Evolutionary conservation across 2,797 vertebrate species (phyloP).

Genomic region (Gephyroberyx darwinii): DNA sequence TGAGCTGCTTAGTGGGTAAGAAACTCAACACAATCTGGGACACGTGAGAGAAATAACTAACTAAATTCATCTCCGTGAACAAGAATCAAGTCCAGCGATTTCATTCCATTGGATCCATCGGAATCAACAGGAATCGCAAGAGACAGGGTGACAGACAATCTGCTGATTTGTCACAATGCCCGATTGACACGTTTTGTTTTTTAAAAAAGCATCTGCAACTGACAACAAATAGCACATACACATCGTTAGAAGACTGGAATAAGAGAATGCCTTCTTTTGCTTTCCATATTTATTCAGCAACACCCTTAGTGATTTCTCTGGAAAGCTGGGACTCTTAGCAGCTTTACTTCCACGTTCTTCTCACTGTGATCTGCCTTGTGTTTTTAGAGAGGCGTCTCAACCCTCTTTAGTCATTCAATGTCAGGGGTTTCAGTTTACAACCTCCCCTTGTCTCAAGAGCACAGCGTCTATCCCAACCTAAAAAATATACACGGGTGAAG

Average conservation of each 20-base stretch:
- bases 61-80: not conserved
- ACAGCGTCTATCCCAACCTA: constrained; percentile 24
- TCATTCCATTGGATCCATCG: constrained; percentile 7
- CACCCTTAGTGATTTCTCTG: constrained; percentile 28
- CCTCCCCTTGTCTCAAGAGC: constrained; percentile 19
- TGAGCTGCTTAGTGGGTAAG: constrained; percentile 1
- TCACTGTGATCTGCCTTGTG: constrained; percentile 22
- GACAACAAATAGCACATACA: constrained; percentile 39
- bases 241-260: constrained; percentile 42
- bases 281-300: constrained; percentile 24
- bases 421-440: constrained; percentile 11
- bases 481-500: constrained; percentile 33
- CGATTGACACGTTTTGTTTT: constrained; percentile 24
- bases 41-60: not conserved
- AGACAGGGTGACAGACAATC: not conserved
- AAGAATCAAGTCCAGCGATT: not conserved
- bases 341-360: constrained; percentile 46
- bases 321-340: constrained; percentile 19
- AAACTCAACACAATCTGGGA: not conserved
- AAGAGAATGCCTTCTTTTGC: constrained; percentile 24
- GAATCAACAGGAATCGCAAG: not conserved
- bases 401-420: constrained; percentile 27
- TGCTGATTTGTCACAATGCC: constrained; percentile 47
- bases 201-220: constrained; percentile 35
- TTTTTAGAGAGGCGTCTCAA: constrained; percentile 31